phyloP scores from a whole-genome alignment of 1,140 invertebrate genomes.

The Bombus haemorrhoidalis region DNA sequence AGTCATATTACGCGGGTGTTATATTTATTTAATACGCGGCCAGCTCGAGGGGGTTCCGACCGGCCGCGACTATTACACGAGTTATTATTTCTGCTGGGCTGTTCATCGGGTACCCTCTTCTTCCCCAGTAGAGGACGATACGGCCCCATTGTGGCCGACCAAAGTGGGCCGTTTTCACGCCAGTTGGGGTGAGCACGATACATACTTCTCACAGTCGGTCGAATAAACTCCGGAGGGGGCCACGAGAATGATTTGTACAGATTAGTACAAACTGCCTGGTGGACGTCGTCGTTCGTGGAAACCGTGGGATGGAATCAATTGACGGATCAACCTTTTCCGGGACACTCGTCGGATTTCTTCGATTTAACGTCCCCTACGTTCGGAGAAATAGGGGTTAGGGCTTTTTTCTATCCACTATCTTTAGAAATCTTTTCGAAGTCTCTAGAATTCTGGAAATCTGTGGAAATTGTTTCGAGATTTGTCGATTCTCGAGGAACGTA shows the following conservation, averaged over 20 bases:
- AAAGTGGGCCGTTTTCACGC: slow-evolving; percentile 71
- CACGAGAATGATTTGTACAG: slow-evolving; percentile 57
- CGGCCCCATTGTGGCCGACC: slow-evolving; percentile 57
- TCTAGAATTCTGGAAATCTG: neutral
- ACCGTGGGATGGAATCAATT: slow-evolving; percentile 23
- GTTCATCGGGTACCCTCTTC: slow-evolving; percentile 45
- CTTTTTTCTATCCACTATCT: neutral
- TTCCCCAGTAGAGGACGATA: slow-evolving; percentile 28
- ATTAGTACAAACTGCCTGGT: slow-evolving; percentile 54
- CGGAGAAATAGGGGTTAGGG: neutral
- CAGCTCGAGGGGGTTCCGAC: slow-evolving; percentile 19
- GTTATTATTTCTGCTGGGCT: slow-evolving; percentile 76
- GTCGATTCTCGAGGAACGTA: neutral
- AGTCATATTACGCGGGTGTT: slow-evolving; percentile 75
- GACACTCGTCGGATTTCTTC: neutral
- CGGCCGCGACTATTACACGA: slow-evolving; percentile 61
- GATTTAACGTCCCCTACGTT: slow-evolving; percentile 8
- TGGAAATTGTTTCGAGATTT: neutral
- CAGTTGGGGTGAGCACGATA: slow-evolving; percentile 69
- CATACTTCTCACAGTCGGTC: slow-evolving; percentile 55
- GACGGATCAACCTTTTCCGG: neutral
- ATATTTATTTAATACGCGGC: slow-evolving; percentile 77
- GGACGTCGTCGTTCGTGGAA: slow-evolving; percentile 10
- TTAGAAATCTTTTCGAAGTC: neutral
- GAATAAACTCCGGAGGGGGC: neutral